A percentile compares a stretch with the other conserved stretches of the same genome.
Evolutionary conservation across 2,797 vertebrate genomes (phyloP).

Genomic region (Serranus cabrilla): DNA sequence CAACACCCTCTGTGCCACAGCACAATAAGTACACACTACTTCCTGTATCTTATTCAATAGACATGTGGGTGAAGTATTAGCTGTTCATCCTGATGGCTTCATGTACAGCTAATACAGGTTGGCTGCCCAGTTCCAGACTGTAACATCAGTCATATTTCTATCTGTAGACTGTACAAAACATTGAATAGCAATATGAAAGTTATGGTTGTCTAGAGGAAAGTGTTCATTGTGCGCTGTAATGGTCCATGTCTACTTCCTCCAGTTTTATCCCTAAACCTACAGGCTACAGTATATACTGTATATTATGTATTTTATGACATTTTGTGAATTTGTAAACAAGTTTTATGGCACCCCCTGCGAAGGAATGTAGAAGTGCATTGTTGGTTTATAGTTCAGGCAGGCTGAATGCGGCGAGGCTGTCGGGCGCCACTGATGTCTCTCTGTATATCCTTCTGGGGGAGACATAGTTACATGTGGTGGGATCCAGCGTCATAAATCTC

Average conservation of each 20-base stretch:
- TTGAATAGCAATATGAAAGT: slow-evolving; percentile 4
- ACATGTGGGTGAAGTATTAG: not conserved
- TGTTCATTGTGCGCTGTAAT: slow-evolving; percentile 4
- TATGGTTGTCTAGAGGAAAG: not conserved
- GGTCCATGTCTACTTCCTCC: not conserved
- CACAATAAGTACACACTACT: slow-evolving; percentile 16
- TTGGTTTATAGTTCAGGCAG: slow-evolving; percentile 29
- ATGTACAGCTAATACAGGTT: slow-evolving; percentile 1
- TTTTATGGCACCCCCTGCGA: slow-evolving; percentile 10
- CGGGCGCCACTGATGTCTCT: slow-evolving; percentile 37
- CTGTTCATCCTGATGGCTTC: slow-evolving; percentile 15
- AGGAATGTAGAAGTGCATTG: slow-evolving; percentile 9
- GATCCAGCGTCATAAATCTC: slow-evolving; percentile 40
- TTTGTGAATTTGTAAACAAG: slow-evolving; percentile 27
- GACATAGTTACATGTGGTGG: slow-evolving; percentile 7
- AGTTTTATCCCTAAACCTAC: not conserved
- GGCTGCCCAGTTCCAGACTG: not conserved
- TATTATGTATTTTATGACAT: slow-evolving; percentile 17
- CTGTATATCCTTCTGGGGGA: not conserved
- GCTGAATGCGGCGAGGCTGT: slow-evolving; percentile 31
- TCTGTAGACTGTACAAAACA: not conserved
- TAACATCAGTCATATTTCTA: not conserved
- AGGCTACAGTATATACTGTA: not conserved
- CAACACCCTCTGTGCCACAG: slow-evolving; percentile 22
- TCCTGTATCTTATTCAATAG: slow-evolving; percentile 4